These are phyloP conservation scores for Pangasius macronema DNA, from an alignment of 2,797 vertebrate species.

Conservation along the genomic window DNA sequence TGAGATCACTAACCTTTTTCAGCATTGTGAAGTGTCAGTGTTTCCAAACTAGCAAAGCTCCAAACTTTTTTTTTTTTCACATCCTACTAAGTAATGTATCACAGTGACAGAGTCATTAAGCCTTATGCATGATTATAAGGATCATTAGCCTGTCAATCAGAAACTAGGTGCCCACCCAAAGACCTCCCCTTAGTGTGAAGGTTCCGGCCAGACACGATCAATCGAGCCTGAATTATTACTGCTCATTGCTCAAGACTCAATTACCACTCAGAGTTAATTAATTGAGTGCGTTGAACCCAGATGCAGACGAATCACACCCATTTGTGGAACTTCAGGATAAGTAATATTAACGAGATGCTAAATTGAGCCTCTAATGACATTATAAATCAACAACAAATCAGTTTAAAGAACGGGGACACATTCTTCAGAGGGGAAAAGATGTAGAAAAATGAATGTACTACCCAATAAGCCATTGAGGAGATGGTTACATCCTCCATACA, in stretches of 20 bases:
- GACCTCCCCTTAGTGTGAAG: slow-evolving; percentile 46
- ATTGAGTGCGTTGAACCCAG: slow-evolving; percentile 66
- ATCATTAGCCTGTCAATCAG: slow-evolving; percentile 60
- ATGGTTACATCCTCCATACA: slow-evolving; percentile 29
- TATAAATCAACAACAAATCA: slow-evolving; percentile 75
- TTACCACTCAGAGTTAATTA: slow-evolving; percentile 60
- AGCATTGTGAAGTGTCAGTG: slow-evolving; percentile 28
- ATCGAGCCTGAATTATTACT: slow-evolving; percentile 58
- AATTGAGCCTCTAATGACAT: slow-evolving; percentile 70
- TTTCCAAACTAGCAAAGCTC: slow-evolving; percentile 40
- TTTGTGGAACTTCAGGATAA: slow-evolving; percentile 63
- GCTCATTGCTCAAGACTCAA: slow-evolving; percentile 56
- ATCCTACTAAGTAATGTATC: slow-evolving; percentile 51
- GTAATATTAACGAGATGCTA: slow-evolving; percentile 61
- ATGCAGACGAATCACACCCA: slow-evolving; percentile 69
- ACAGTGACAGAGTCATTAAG: slow-evolving; percentile 57
- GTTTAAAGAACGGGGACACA: slow-evolving; percentile 65
- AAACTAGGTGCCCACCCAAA: slow-evolving; percentile 50
- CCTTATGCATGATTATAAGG: slow-evolving; percentile 55
- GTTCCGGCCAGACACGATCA: slow-evolving; percentile 55
- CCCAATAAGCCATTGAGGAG: slow-evolving; percentile 39
- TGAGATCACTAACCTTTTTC: neutral
- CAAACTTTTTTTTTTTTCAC: slow-evolving; percentile 39
- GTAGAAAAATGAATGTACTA: slow-evolving; percentile 45
- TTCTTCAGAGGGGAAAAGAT: slow-evolving; percentile 41